Base-by-base conservation (phyloP, 1,140 invertebrate species). In the Idris sp. region DNA sequence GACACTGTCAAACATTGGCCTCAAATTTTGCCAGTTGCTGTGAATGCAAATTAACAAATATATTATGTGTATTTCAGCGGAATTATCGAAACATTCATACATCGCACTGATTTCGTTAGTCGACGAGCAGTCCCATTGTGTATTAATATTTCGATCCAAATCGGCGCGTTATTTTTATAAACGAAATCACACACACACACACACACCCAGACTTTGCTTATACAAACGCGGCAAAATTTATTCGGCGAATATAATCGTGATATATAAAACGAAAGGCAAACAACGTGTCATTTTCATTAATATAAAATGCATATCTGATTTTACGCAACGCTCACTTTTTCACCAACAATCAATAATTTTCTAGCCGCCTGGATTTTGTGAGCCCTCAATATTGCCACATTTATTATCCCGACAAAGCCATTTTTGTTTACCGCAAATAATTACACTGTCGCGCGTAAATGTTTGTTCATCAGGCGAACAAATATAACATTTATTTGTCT, bases 401-500 rank as follows among this genome's bases (percentile, higher is more conserved):
- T n/a, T n/a, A n/a, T n/a, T n/a, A n/a, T n/a, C 19, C 41, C 13
- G 28, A 58, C 48, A 38, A 58, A 68, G 28, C 64, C 36, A n/a
- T 40, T 59, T 69, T 69, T 69, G 54, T 59, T 51, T 69, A 59
- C 53, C 54, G 26, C 54, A 61, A 59, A 71, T 71, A 71, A 71
- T 71, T 61, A 36, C 54, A 30, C 54, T 59, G 46, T 26, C 46
- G 65, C 44, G 36, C 33, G 19, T 35, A 44, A 71, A 61, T 54
- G 36, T 61, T 71, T 62, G 41, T 61, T 40, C 56, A 71, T 46
- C 25, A 28, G 25, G 11, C 31, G 26, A 33, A 18, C 48, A 71
- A 61, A 71, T 54, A 71, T 40, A 40, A 62, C 48, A 48, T 61
- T 71, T 48, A 56, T 71, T 71, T 54, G 16, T 54, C 13, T n/a